Evolutionary conservation across 2,797 vertebrate genomes (phyloP), one percentile per base, ranked within the genome.

Genomic region (Lutjanus campechanus): DNA sequence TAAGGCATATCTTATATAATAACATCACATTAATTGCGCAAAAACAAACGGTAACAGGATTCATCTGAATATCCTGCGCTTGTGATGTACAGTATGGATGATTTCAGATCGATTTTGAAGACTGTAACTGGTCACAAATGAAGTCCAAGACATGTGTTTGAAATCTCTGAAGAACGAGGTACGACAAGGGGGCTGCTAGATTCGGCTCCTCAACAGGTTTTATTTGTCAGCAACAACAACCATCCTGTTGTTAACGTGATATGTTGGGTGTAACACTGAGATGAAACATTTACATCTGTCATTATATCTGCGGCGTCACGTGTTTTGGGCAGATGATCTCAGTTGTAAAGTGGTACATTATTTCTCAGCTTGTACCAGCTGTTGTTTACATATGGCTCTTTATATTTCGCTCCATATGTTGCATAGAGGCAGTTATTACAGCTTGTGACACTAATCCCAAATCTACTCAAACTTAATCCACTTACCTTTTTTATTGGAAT

Each of bases 301-400:
- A 72, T 77, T 43, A 36, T 50, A 59, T 78, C 22, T 49, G 60
- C 36, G 29, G 55, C 1, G 5, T 54, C 46, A 62, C 64, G 7
- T 19, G 54, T 59, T 66, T 5, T 10, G 19, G 16, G 19, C 36
- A 40, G 70, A 84, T 68, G 63, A 69, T 55, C 17, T 70, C 29
- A 66, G 65, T 87, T 70, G 53, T 81, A 56, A 62, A 68, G 9
- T 54, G n/a, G 8, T 50, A 7, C 47, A 59, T 62, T 40, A 25
- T 77, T 53, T 85, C 13, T 75, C 49, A 59, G 65, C 54, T 62
- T 73, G 56, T 43, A 62, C 17, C 72, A 73, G 84, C 69, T 79
- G 83, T 63, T 85, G 81, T 83, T 86, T 81, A 73, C 68, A 66
- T 72, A 41, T 55, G 53, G 68, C 19, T 84, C 59, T 81, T 69